Conservation (phyloP, 2,113 vertebrate genomes). For the Tinamus guttatus region DNA sequence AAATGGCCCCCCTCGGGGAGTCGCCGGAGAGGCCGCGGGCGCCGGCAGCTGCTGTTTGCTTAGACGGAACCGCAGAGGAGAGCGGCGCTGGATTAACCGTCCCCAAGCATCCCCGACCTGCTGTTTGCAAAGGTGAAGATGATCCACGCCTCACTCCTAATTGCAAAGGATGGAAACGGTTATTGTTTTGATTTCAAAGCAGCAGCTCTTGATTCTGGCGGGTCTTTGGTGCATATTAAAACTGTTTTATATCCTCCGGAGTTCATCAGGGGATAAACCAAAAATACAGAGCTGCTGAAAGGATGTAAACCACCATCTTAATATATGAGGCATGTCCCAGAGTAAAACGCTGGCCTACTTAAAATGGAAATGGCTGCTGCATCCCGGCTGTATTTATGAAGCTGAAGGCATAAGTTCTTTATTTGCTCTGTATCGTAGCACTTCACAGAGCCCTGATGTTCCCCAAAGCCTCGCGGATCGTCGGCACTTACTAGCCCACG, state of each 20-base stretch:
- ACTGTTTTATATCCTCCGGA: not conserved
- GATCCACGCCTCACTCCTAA: constrained; percentile 36
- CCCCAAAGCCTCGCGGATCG: not conserved
- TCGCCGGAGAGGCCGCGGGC: constrained; percentile 19
- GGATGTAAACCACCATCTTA: constrained; percentile 4
- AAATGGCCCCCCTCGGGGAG: constrained; percentile 57
- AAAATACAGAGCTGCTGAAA: constrained; percentile 53
- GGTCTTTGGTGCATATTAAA: not conserved
- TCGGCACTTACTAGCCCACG: not conserved
- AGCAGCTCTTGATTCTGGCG: not conserved
- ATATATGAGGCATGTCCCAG: constrained; percentile 45
- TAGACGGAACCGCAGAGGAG: constrained; percentile 46
- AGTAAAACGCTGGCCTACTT: constrained; percentile 52
- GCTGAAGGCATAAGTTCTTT: constrained; percentile 27
- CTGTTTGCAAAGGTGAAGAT: constrained; percentile 56
- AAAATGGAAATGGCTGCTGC: constrained; percentile 56
- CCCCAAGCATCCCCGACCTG: constrained; percentile 18
- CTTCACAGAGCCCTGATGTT: not conserved
- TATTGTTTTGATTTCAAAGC: constrained; percentile 1
- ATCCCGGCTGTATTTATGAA: not conserved
- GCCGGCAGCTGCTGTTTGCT: constrained; percentile 70
- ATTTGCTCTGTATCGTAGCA: constrained; percentile 16
- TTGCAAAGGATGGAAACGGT: not conserved
- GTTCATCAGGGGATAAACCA: constrained; percentile 34
- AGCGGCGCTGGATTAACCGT: constrained; percentile 57